These are phyloP conservation scores for Laterallus jamaicensis DNA, from an alignment of 2,113 vertebrate species.

Conservation along the genomic window DNA sequence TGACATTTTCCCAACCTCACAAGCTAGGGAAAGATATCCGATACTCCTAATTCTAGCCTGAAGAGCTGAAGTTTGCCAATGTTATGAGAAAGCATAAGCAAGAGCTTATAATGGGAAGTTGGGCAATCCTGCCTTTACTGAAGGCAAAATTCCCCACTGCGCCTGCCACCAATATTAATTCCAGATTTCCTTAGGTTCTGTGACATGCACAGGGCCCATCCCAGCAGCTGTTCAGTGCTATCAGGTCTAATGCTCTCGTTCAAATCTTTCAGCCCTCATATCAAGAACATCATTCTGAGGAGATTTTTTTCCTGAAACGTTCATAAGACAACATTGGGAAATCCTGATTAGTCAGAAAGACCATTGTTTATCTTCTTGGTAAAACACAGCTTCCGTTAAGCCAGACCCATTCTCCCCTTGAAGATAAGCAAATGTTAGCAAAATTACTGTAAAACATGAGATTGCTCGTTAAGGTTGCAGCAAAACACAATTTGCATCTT, in stretches of 20 bases:
- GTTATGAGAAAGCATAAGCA: constrained; percentile 36
- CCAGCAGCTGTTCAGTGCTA: neutral
- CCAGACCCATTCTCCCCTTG: neutral
- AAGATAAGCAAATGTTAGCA: constrained; percentile 53
- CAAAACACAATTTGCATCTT: constrained; percentile 42
- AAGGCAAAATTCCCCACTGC: neutral
- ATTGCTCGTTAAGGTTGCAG: constrained; percentile 28
- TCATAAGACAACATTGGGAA: neutral
- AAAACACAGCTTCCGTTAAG: constrained; percentile 10
- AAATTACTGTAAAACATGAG: constrained; percentile 23
- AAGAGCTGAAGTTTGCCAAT: constrained; percentile 14
- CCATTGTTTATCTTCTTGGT: constrained; percentile 37
- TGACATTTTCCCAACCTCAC: neutral
- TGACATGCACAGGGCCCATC: neutral
- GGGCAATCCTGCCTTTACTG: constrained; percentile 39
- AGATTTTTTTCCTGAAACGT: neutral
- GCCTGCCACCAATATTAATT: constrained; percentile 46
- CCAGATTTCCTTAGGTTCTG: constrained; percentile 46
- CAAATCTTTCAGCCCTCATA: neutral
- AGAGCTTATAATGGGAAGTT: constrained; percentile 39
- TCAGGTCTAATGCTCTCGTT: neutral
- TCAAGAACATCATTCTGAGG: neutral
- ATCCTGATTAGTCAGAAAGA: constrained; percentile 27
- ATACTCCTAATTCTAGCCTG: neutral
- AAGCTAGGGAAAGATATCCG: neutral